These are phyloP conservation scores for Procavia capensis DNA, from an alignment of 2,113 vertebrate genomes.

Conservation along the genomic window DNA sequence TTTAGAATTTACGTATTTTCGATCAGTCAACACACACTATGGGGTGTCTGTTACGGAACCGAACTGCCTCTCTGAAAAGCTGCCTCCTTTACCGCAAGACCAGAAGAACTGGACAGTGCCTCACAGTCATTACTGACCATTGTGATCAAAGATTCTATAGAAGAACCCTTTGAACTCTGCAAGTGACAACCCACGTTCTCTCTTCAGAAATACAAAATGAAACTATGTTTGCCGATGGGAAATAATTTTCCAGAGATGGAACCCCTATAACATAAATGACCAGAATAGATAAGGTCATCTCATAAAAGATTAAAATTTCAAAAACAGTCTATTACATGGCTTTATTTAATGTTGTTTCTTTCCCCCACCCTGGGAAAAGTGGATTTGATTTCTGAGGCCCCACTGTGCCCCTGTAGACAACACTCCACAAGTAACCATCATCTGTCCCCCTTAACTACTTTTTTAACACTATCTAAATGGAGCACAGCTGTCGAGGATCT, in stretches of 20 bases:
- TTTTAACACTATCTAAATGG: no score
- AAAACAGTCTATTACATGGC: not conserved
- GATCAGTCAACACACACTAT: not conserved
- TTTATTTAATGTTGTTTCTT: not conserved
- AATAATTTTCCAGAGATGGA: conserved; percentile 26
- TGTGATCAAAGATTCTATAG: not conserved
- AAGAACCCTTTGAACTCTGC: not conserved
- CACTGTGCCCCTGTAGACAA: not conserved
- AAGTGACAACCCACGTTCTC: not conserved
- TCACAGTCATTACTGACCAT: not conserved
- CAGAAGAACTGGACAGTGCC: not conserved
- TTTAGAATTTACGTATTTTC: not conserved
- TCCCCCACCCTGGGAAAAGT: not conserved
- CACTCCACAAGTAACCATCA: not conserved
- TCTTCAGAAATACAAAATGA: conserved; percentile 27
- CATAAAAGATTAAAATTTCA: not conserved
- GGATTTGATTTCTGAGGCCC: not conserved
- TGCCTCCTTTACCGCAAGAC: not conserved
- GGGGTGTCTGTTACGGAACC: not conserved
- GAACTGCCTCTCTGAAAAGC: not conserved
- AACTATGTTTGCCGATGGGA: not conserved
- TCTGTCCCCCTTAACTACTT: not conserved
- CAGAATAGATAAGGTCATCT: not conserved
- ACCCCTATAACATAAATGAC: not conserved
- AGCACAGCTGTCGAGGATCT: no score